Conservation (phyloP, 2,113 vertebrate species). For the Fukomys damarensis region DNA sequence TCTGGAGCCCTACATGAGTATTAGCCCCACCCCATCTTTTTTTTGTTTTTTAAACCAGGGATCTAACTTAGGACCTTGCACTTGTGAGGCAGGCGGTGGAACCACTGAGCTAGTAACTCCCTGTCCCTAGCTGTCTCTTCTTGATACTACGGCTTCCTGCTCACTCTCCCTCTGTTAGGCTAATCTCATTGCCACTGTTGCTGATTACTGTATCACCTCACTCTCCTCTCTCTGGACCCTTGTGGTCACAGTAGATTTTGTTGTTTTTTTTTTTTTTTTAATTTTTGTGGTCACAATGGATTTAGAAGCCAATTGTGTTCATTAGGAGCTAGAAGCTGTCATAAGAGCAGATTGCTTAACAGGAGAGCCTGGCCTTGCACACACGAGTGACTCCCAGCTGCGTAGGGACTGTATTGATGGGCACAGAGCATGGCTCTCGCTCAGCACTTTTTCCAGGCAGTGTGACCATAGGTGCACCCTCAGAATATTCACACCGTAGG, state of each 20-base stretch:
- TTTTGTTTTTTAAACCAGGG: no score
- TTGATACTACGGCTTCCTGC: neutral
- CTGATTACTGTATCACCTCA: accelerated
- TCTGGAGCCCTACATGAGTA: neutral
- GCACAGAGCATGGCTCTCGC: neutral
- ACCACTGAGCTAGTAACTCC: no score
- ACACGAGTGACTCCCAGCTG: neutral
- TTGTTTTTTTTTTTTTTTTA: no score
- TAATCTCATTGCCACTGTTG: accelerated
- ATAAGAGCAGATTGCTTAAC: neutral
- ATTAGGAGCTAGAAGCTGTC: accelerated
- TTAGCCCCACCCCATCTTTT: no score
- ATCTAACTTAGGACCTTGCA: no score
- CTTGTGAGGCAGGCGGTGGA: no score
- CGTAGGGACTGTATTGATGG: accelerated
- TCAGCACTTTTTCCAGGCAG: neutral
- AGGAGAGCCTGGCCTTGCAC: neutral
- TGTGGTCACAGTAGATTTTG: neutral
- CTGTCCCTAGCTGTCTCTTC: neutral
- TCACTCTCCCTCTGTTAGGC: neutral
- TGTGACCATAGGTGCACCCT: accelerated
- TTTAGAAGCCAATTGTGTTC: neutral
- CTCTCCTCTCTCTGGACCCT: neutral
- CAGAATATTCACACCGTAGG: accelerated
- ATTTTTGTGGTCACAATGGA: neutral